These are phyloP conservation scores for Galeopterus variegatus DNA, from an alignment of 2,113 vertebrate genomes.

Conservation along the genomic window DNA sequence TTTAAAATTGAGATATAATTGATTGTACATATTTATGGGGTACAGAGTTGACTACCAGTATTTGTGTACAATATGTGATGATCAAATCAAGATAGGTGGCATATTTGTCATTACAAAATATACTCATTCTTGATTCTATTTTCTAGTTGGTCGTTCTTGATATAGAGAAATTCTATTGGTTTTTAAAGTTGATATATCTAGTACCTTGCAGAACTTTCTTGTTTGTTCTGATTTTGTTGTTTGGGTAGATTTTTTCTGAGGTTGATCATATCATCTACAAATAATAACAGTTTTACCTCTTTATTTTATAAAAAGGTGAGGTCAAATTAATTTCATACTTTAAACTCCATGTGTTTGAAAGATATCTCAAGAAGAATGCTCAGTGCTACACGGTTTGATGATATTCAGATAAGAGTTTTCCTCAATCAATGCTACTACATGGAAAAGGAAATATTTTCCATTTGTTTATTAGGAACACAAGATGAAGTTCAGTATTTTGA, in stretches of 20 bases:
- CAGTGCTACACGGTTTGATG: not conserved
- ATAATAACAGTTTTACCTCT: conserved; percentile 43
- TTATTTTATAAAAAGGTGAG: not conserved
- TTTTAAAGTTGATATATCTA: not conserved
- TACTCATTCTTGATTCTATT: not conserved
- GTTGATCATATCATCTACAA: not conserved
- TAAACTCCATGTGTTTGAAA: conserved; percentile 19
- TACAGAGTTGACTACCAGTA: no score
- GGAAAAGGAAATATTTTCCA: conserved; percentile 23
- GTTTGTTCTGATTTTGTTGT: conserved; percentile 17
- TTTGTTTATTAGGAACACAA: not conserved
- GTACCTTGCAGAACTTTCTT: not conserved
- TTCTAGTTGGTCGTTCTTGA: conserved; percentile 26
- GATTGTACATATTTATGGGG: no score
- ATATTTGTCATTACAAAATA: no score
- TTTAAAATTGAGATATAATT: no score
- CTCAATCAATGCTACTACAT: conserved; percentile 21
- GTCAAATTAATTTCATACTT: conserved; percentile 51
- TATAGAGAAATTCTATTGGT: not conserved
- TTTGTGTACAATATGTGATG: no score
- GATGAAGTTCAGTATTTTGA: not conserved
- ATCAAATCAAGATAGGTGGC: no score
- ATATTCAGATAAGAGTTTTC: not conserved
- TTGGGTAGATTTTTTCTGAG: conserved; percentile 11
- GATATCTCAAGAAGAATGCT: conserved; percentile 24